These are phyloP conservation scores for Notarius lentiginosus DNA, from an alignment of 2,113 vertebrate species.

Conservation along the genomic window DNA sequence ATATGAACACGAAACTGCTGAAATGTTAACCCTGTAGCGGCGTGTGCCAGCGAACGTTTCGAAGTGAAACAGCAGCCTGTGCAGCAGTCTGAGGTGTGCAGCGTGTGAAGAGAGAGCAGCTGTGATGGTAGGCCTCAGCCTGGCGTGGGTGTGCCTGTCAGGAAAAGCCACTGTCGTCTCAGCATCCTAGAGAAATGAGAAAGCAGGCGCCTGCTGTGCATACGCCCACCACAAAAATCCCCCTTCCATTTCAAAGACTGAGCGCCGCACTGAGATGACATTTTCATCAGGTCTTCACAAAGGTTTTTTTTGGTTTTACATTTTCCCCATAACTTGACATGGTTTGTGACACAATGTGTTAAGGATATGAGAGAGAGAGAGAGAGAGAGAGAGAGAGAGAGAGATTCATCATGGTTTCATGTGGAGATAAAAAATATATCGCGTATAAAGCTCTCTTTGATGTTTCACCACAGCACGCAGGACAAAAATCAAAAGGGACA, in stretches of 20 bases:
- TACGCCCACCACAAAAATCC: conserved; percentile 61
- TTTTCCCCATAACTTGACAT: conserved; percentile 42
- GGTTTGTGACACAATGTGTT: conserved; percentile 11
- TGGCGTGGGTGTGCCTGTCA: conserved; percentile 62
- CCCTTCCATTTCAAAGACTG: conserved; percentile 60
- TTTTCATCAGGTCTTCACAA: conserved; percentile 56
- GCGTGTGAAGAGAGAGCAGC: conserved; percentile 34
- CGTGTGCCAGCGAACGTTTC: conserved; percentile 3
- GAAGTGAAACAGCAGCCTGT: conserved; percentile 41
- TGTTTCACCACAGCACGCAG: conserved; percentile 12
- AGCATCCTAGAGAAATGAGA: conserved; percentile 62
- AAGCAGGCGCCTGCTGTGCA: conserved; percentile 57
- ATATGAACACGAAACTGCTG: neutral
- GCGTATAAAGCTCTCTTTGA: conserved; percentile 26
- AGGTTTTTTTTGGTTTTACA: conserved; percentile 50
- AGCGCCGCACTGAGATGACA: conserved; percentile 56
- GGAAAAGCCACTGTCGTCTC: conserved; percentile 57
- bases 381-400: conserved; percentile 1
- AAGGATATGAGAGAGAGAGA: conserved; percentile 18
- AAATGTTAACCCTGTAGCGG: neutral
- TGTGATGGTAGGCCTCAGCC: conserved; percentile 56
- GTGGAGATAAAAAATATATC: conserved; percentile 29
- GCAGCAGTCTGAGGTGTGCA: conserved; percentile 48
- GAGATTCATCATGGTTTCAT: conserved; percentile 7
- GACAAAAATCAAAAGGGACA: conserved; percentile 19